Evolutionary conservation across 2,113 vertebrate species (phyloP), one percentile per base, ranked within the genome.

Genomic region (Gasterosteus nipponicus): DNA sequence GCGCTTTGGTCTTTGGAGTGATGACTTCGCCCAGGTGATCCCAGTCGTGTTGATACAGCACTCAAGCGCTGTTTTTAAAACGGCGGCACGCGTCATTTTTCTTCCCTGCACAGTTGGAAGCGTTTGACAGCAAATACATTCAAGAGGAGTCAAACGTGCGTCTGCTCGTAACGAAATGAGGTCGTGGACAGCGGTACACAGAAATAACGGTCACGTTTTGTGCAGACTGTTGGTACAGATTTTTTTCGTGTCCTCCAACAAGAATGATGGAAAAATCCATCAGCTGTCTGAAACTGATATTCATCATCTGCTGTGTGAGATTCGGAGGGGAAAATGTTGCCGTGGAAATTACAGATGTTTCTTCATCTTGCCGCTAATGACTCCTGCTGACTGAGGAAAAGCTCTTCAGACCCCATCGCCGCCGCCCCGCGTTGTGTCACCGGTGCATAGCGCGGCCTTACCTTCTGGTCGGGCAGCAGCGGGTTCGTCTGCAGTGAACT

Each of bases 401-500:
- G 65, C 71, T 46, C 64, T 54, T 73, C 65, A 14, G 39, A 16
- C 35, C 7, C 18, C n/a, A n/a, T n/a, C n/a, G n/a, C n/a, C n/a
- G n/a, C 46, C 46, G 31, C 18, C 31, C 35, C 59, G 15, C 16
- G 26, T 33, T 54, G 38, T 60, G 57, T 61, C 56, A 26, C 33
- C 35, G 5, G 35, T 46, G 62, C 64, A 35, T n/a, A 12, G 39
- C 29, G 8, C 0, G 89, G 84, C 92, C 94, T 95, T 94, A 99
- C 98, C 97, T 99, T 99, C 96, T 99, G 98, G 94, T 99, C 98
- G 87, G 97, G 96, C 95, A 99, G 96, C 93, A 99, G 96, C 78
- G 98, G 96, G 95, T 98, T 99, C 88, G 97, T 98, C 96, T 98
- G 98, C 95, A 99, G 97, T 94, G 98, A 98, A 96, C 96, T 98